phyloP scores from a whole-genome alignment of 2,888 invertebrate genomes.

The Agriopis marginaria region DNA sequence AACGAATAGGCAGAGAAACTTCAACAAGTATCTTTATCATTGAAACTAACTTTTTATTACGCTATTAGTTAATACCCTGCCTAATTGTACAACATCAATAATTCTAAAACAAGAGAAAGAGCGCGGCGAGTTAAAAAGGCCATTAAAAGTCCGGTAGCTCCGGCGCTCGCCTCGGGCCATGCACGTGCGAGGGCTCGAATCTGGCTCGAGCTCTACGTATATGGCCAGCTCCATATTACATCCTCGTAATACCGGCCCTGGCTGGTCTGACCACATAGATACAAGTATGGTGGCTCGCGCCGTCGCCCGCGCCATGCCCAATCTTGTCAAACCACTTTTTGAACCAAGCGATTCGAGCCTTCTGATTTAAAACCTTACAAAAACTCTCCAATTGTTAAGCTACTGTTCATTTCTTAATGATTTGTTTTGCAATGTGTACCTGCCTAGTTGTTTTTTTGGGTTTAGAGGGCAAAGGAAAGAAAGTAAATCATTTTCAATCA shows the following conservation, averaged over 20 bases:
- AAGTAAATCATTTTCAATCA: conserved; percentile 61
- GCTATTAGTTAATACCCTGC: conserved; percentile 41
- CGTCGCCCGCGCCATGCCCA: conserved; percentile 55
- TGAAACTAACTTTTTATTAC: conserved; percentile 5
- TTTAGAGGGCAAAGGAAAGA: conserved; percentile 59
- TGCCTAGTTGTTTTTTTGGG: conserved; percentile 35
- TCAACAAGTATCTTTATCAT: conserved; percentile 1
- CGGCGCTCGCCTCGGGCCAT: conserved; percentile 63
- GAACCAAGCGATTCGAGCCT: conserved; percentile 54
- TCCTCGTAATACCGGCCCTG: conserved; percentile 21
- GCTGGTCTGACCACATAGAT: conserved; percentile 18
- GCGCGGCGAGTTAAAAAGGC: conserved; percentile 63
- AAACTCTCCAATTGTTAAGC: conserved; percentile 42
- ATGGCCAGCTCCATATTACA: conserved; percentile 48
- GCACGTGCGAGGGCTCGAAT: conserved; percentile 51
- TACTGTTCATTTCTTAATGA: conserved; percentile 43
- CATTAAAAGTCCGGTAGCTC: conserved; percentile 78
- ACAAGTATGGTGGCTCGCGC: conserved; percentile 60
- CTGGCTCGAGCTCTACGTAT: conserved; percentile 51
- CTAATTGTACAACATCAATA: conserved; percentile 50
- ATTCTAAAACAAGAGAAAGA: conserved; percentile 60
- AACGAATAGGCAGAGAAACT: background rate
- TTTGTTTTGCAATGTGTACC: conserved; percentile 32
- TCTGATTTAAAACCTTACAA: conserved; percentile 51
- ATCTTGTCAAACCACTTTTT: conserved; percentile 76